Evolutionary conservation across 2,113 vertebrate species (phyloP).

Genomic region (Hystrix brachyura): DNA sequence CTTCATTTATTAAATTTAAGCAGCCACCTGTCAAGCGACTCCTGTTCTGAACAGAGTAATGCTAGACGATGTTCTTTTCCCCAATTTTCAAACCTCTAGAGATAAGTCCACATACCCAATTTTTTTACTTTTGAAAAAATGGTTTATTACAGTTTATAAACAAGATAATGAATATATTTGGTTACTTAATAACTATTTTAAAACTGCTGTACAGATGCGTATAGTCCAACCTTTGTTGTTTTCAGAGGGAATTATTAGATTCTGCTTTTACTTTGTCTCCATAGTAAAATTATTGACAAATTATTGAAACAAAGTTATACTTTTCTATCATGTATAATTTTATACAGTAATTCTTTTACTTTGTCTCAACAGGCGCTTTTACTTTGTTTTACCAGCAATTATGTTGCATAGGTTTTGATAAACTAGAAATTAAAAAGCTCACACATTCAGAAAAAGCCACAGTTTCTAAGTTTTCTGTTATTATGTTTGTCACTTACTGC

Average conservation of each 20-base stretch:
- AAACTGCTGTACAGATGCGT: not conserved
- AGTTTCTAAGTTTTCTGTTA: slow-evolving; percentile 20
- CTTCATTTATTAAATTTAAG: slow-evolving; percentile 26
- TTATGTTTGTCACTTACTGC: slow-evolving; percentile 15
- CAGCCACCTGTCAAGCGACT: not conserved
- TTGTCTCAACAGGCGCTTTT: not conserved
- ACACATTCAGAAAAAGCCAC: slow-evolving; percentile 28
- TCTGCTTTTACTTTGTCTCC: slow-evolving; percentile 61
- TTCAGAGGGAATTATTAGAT: not conserved
- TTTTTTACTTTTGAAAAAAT: slow-evolving; percentile 51
- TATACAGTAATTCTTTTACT: not conserved
- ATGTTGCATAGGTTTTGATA: not conserved
- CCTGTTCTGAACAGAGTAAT: not conserved
- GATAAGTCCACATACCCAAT: not conserved
- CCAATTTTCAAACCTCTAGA: slow-evolving; percentile 13
- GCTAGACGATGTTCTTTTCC: not conserved
- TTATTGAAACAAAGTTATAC: slow-evolving; percentile 18
- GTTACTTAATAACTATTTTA: slow-evolving; percentile 42
- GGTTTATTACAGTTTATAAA: slow-evolving; percentile 71
- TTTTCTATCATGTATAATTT: not conserved
- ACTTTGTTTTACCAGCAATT: not conserved
- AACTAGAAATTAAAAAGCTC: slow-evolving; percentile 27
- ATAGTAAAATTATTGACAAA: slow-evolving; percentile 56
- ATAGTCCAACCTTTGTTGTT: slow-evolving; percentile 38
- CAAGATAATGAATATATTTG: not conserved